Conservation (phyloP, 1,140 invertebrate species). For the Cherax destructor region DNA sequence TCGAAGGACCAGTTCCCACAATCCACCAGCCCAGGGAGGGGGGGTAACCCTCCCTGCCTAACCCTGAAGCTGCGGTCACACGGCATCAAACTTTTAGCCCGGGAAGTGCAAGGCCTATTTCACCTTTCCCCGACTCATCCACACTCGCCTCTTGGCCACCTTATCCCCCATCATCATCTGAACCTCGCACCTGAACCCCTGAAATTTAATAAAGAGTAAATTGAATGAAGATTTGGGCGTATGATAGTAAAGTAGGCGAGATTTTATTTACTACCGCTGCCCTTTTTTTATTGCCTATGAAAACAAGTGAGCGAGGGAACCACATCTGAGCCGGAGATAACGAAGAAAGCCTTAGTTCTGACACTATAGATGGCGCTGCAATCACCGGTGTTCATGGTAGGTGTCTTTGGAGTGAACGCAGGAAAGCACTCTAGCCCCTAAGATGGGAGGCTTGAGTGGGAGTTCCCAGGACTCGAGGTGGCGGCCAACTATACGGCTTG, state of each 20-base stretch:
- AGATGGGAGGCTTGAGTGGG: too few species aligned
- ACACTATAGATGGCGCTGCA: too few species aligned
- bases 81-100: not conserved
- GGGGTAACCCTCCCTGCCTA: too few species aligned
- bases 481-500: too few species aligned
- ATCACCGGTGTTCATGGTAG: too few species aligned
- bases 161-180: constrained; percentile 15
- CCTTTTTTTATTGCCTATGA: not conserved
- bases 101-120: not conserved
- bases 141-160: not conserved
- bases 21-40: not conserved
- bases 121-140: not conserved
- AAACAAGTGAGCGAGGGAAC: not conserved
- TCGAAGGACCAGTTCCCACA: constrained; percentile 22
- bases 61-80: not conserved
- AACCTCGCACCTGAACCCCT: constrained; percentile 17
- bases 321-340: not conserved
- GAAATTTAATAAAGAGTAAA: constrained; percentile 23
- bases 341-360: too few species aligned
- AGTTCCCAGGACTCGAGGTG: too few species aligned
- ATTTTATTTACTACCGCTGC: not conserved
- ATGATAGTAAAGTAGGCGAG: not conserved
- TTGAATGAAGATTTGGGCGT: constrained; percentile 19
- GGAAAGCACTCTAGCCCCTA: too few species aligned
- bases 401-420: too few species aligned